phyloP scores from a whole-genome alignment of 2,113 vertebrate species.

The Pao palembangensis region DNA sequence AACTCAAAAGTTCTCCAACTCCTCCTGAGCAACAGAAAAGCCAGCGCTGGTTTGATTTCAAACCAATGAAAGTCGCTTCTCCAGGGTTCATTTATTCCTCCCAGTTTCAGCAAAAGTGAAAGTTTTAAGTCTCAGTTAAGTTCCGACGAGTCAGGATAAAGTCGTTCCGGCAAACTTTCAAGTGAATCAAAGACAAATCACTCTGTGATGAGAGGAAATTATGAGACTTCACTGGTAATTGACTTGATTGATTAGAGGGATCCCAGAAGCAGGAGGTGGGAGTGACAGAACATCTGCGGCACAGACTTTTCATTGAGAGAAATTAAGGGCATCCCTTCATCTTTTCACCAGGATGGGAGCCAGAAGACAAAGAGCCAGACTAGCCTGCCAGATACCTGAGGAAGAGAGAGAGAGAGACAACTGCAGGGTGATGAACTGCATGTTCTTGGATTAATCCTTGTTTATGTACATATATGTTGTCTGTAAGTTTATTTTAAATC shows the following conservation, averaged over 20 bases:
- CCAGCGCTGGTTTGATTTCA: constrained; percentile 8
- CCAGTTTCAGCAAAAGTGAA: constrained; percentile 24
- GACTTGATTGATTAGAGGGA: constrained; percentile 53
- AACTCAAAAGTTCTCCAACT: constrained; percentile 22
- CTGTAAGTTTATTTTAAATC: no score
- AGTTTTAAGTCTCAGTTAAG: constrained; percentile 5
- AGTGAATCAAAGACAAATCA: constrained; percentile 40
- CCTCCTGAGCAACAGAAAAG: constrained; percentile 20
- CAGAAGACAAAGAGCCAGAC: constrained; percentile 5
- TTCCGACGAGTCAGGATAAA: constrained; percentile 29
- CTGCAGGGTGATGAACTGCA: background rate
- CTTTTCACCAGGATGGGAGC: constrained; percentile 9
- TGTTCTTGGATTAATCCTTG: no score
- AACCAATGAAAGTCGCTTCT: constrained; percentile 4
- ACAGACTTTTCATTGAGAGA: constrained; percentile 19
- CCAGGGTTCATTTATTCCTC: constrained; percentile 17
- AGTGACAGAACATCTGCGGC: constrained; percentile 32
- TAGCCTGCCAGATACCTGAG: constrained; percentile 21
- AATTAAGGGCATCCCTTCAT: constrained; percentile 41
- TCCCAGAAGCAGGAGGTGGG: constrained; percentile 11
- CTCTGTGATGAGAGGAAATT: constrained; percentile 28
- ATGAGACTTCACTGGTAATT: constrained; percentile 36
- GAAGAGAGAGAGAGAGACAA: background rate
- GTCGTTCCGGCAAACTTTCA: constrained; percentile 33
- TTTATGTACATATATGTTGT: no score